These are phyloP conservation scores for Lamprotornis superbus DNA, from an alignment of 2,113 vertebrate genomes.

Conservation along the genomic window DNA sequence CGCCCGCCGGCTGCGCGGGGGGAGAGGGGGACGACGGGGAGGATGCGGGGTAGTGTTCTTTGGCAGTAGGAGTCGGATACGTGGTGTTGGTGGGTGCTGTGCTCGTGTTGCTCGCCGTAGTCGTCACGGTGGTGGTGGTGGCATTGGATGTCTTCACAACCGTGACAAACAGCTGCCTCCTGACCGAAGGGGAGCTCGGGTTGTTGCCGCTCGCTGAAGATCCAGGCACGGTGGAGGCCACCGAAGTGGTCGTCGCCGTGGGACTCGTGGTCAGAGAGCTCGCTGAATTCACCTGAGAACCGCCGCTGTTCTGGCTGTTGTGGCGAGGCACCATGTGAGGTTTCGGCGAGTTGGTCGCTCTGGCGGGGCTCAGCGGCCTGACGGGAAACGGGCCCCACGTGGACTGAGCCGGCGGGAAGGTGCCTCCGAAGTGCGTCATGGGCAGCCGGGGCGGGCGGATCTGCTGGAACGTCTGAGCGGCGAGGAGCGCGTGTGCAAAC, in stretches of 20 bases:
- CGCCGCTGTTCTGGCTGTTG: slow-evolving; percentile 81
- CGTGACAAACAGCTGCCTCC: slow-evolving; percentile 93
- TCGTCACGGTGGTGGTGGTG: slow-evolving; percentile 75
- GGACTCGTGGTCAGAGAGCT: slow-evolving; percentile 75
- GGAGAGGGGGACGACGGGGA: slow-evolving; percentile 79
- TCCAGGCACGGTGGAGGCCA: slow-evolving; percentile 75
- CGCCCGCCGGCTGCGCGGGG: slow-evolving; percentile 70
- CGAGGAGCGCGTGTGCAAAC: slow-evolving; percentile 91
- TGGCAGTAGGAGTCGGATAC: slow-evolving; percentile 79
- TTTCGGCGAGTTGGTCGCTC: slow-evolving; percentile 94
- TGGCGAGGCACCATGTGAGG: slow-evolving; percentile 87
- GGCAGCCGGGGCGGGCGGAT: slow-evolving; percentile 96
- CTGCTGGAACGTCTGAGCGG: slow-evolving; percentile 98
- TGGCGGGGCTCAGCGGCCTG: slow-evolving; percentile 92
- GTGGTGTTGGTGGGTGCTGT: slow-evolving; percentile 76
- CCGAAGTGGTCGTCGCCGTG: slow-evolving; percentile 71
- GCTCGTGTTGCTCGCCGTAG: slow-evolving; percentile 78
- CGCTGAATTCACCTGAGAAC: slow-evolving; percentile 78
- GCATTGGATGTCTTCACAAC: slow-evolving; percentile 85
- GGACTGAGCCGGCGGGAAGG: slow-evolving; percentile 92
- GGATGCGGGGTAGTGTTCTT: slow-evolving; percentile 81
- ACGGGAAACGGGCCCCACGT: slow-evolving; percentile 98
- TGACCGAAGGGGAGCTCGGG: slow-evolving; percentile 88
- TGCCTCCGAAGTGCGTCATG: slow-evolving; percentile 98
- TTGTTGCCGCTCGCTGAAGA: slow-evolving; percentile 73